These are phyloP conservation scores for Drosophila affinis DNA, from an alignment of 2,888 invertebrate genomes.

Conservation along the genomic window DNA sequence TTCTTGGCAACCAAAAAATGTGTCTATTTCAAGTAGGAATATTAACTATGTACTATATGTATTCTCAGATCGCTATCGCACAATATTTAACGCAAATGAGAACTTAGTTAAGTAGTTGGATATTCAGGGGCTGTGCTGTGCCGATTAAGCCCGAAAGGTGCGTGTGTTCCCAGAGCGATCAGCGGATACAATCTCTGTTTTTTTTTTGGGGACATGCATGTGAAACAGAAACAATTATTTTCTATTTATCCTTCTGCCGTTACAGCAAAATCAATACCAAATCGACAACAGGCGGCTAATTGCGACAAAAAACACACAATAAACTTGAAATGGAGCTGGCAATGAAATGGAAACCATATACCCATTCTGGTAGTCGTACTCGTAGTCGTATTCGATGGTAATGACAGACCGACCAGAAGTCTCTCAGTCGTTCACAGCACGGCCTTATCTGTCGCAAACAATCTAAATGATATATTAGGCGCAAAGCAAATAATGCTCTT, in stretches of 20 bases:
- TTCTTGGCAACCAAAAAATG: background rate
- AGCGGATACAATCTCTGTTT: conserved; percentile 35
- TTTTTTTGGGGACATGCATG: conserved; percentile 55
- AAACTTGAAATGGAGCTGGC: conserved; percentile 11
- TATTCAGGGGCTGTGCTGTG: conserved; percentile 12
- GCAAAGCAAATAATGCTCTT: conserved; percentile 80
- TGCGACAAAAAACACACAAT: conserved; percentile 27
- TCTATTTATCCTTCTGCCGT: conserved; percentile 50
- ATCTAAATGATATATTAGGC: conserved; percentile 84
- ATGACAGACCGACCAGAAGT: conserved; percentile 66
- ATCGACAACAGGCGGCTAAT: conserved; percentile 47
- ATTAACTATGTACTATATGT: background rate
- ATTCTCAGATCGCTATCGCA: background rate
- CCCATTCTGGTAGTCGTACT: background rate
- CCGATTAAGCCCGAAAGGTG: conserved; percentile 54
- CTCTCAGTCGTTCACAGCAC: conserved; percentile 48
- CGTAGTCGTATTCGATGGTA: conserved; percentile 22
- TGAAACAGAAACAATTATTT: conserved; percentile 72
- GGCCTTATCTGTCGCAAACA: conserved; percentile 81
- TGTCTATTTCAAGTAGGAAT: background rate
- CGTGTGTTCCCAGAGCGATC: conserved; percentile 64
- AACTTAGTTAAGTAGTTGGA: conserved; percentile 7
- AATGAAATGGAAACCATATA: background rate
- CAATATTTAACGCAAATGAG: background rate
- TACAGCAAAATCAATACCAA: conserved; percentile 37